Percentiles rank a stretch among this genome's conserved stretches.
These are phyloP conservation scores for Steinernema carpocapsae DNA, from an alignment of 2,888 invertebrate genomes.

Conservation along the genomic window DNA sequence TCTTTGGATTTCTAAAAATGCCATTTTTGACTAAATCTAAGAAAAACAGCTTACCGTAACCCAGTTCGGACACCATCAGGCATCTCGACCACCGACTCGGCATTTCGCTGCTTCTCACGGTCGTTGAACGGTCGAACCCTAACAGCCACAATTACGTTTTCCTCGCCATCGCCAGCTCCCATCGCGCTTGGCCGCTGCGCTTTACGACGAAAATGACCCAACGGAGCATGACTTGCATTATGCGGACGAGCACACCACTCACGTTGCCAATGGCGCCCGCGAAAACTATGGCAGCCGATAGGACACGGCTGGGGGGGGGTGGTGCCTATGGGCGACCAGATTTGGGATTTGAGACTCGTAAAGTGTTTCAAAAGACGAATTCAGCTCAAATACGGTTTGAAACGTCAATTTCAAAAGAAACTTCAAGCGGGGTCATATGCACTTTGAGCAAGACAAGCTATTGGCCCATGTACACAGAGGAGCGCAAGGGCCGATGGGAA, in stretches of 20 bases:
- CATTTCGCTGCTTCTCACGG: constrained; percentile 72
- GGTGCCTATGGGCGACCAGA: too few relatives aligned
- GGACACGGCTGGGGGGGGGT: background rate
- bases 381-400: background rate
- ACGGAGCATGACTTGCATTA: too few relatives aligned
- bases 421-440: too few relatives aligned
- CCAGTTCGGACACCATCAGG: constrained; percentile 68
- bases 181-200: too few relatives aligned
- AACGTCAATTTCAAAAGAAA: too few relatives aligned
- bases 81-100: constrained; percentile 72
- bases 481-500: constrained; percentile 51
- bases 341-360: too few relatives aligned
- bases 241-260: background rate
- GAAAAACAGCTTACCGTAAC: constrained; percentile 59
- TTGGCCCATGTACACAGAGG: constrained; percentile 52
- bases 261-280: constrained; percentile 12
- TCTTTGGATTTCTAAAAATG: constrained; percentile 70
- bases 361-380: too few relatives aligned
- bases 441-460: too few relatives aligned
- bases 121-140: constrained; percentile 74
- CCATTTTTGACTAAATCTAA: background rate
- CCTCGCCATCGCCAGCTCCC: constrained; percentile 61
- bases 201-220: too few relatives aligned
- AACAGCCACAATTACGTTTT: constrained; percentile 74
- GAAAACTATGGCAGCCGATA: background rate